phyloP scores from a whole-genome alignment of 2,888 invertebrate species.

The Nephrotoma appendiculata region DNA sequence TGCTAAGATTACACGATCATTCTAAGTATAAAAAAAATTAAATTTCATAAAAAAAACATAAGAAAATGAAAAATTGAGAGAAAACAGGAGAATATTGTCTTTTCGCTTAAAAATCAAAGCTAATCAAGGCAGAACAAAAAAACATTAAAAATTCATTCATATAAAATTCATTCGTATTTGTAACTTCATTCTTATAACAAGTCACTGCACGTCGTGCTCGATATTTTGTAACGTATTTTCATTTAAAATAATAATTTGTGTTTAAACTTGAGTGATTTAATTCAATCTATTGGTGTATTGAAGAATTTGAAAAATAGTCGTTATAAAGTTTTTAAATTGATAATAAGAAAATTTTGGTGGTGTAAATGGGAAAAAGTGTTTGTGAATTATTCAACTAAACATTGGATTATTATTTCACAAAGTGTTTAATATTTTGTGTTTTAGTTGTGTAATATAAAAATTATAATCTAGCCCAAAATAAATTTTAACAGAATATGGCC shows the following conservation, averaged over 20 bases:
- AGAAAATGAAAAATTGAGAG: neutral
- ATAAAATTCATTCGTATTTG: constrained; percentile 3
- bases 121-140: neutral
- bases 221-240: neutral
- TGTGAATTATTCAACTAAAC: neutral
- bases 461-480: neutral
- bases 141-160: constrained; percentile 2
- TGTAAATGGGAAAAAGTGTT: neutral
- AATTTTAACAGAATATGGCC: neutral
- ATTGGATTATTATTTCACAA: neutral
- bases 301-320: neutral
- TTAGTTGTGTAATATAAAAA: neutral
- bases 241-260: neutral
- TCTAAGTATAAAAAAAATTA: neutral
- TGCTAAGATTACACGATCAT: neutral
- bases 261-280: neutral
- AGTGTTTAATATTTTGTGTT: neutral
- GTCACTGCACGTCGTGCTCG: neutral
- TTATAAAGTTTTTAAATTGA: neutral
- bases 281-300: neutral
- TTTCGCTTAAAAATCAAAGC: neutral
- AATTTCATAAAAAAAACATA: neutral
- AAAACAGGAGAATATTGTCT: neutral
- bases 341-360: neutral
- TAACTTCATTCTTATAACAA: constrained; percentile 4